These are phyloP conservation scores for Lepidocyrtinus sp. DNA, from an alignment of 2,888 invertebrate species.

Conservation along the genomic window DNA sequence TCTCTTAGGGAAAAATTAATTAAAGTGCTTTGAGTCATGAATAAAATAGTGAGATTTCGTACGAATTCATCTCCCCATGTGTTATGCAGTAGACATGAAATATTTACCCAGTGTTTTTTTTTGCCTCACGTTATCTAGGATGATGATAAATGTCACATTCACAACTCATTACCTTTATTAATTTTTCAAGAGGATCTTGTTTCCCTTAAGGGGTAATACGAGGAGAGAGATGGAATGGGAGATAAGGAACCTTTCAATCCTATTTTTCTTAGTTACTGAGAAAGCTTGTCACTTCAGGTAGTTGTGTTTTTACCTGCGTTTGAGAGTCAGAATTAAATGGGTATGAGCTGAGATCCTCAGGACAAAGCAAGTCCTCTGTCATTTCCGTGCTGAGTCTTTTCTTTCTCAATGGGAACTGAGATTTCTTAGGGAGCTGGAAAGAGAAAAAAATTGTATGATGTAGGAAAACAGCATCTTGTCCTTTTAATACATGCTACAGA, in stretches of 20 bases:
- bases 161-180: slow-evolving; percentile 11
- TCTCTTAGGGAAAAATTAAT: not conserved
- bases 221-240: not conserved
- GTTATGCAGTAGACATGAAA: not conserved
- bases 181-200: not conserved
- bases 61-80: not conserved
- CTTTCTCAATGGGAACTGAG: slow-evolving; percentile 66
- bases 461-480: not conserved
- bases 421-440: slow-evolving; percentile 62
- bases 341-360: slow-evolving; percentile 64
- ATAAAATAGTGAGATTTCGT: not conserved
- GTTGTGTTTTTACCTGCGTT: slow-evolving; percentile 61
- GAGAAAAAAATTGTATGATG: not conserved
- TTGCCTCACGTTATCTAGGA: not conserved
- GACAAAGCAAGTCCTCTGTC: slow-evolving; percentile 68
- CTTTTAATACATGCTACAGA: not conserved
- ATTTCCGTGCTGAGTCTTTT: slow-evolving; percentile 64
- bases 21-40: not conserved
- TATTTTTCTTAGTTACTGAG: no score
- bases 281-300: no score
- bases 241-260: no score
- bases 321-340: slow-evolving; percentile 66
- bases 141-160: slow-evolving; percentile 7
- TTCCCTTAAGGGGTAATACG: not conserved
- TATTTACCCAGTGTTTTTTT: not conserved